phyloP scores from a whole-genome alignment of 2,113 vertebrate genomes.

The Vicugna pacos region DNA sequence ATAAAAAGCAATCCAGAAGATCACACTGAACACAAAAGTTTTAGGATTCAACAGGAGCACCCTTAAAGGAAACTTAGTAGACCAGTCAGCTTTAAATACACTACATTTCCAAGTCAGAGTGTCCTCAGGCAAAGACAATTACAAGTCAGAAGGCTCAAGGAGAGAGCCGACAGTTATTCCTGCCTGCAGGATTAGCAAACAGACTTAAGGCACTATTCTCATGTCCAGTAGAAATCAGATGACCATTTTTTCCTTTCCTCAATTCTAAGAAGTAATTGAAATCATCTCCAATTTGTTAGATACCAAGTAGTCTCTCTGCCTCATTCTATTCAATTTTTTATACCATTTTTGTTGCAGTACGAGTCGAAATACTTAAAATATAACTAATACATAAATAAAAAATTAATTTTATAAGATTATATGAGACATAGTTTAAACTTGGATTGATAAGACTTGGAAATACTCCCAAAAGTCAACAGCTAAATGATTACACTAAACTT shows the following conservation, averaged over 20 bases:
- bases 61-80: background rate
- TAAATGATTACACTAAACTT: constrained; percentile 12
- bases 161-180: constrained; percentile 21
- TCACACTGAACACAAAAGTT: background rate
- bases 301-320: background rate
- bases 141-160: background rate
- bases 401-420: background rate
- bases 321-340: background rate
- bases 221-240: background rate
- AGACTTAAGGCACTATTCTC: background rate
- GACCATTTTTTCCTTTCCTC: background rate
- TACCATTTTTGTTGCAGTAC: background rate
- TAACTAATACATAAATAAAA: background rate
- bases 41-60: background rate
- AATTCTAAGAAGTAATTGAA: constrained; percentile 5
- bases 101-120: constrained; percentile 23
- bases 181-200: background rate
- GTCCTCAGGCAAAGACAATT: constrained; percentile 44
- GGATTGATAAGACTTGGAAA: background rate
- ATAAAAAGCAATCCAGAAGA: constrained; percentile 35
- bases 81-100: constrained; percentile 1
- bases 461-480: background rate
- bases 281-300: background rate
- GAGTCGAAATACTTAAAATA: background rate
- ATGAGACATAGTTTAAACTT: background rate